phyloP scores from a whole-genome alignment of 1,140 invertebrate species.

The Conus betulinus region DNA sequence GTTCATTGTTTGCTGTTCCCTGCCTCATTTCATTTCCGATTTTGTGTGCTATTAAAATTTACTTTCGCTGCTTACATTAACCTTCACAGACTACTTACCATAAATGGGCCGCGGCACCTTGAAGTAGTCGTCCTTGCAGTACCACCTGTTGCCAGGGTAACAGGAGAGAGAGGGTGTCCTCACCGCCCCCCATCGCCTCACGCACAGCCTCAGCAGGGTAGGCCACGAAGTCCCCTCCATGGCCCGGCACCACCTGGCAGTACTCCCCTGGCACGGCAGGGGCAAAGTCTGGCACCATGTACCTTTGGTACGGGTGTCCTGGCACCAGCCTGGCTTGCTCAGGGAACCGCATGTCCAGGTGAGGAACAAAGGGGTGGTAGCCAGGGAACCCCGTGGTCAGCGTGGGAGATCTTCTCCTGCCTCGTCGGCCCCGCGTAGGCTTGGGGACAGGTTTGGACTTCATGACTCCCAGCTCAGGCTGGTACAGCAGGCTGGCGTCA shows the following conservation, averaged over 20 bases:
- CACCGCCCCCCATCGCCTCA: not conserved
- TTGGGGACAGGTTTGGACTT: conserved; percentile 9
- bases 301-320: not conserved
- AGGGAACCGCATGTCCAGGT: not conserved
- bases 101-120: not conserved
- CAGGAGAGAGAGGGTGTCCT: too few species aligned
- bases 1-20: too few species aligned
- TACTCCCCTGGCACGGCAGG: not conserved
- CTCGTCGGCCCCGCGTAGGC: not conserved
- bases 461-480: not conserved
- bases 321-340: not conserved
- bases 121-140: not conserved
- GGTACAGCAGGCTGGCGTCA: not conserved
- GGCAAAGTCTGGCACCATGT: not conserved
- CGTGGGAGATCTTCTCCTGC: not conserved
- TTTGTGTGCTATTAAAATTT: too few species aligned
- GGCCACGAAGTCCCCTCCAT: not conserved
- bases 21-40: too few species aligned
- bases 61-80: too few species aligned
- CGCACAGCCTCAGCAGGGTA: not conserved
- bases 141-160: not conserved
- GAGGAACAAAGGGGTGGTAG: not conserved
- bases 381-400: not conserved
- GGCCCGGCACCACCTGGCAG: not conserved
- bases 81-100: not conserved